Conservation (phyloP, 1,140 invertebrate genomes). For the Drosophila arawakana region DNA sequence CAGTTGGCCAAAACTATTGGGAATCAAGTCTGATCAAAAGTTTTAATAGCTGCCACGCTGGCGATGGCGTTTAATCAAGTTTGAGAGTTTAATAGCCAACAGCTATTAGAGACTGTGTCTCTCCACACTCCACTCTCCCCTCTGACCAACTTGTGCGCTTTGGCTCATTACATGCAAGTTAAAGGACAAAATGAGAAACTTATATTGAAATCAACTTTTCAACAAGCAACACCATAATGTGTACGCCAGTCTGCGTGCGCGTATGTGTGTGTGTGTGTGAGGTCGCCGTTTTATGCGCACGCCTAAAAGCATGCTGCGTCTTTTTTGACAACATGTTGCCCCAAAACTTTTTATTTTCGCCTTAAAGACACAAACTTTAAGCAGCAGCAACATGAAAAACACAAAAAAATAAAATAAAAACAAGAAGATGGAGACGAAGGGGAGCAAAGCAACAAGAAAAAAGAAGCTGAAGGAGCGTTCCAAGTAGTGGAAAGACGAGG, state of each 20-base stretch:
- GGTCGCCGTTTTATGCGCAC: slow-evolving; percentile 23
- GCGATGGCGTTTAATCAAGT: slow-evolving; percentile 51
- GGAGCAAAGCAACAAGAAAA: slow-evolving; percentile 17
- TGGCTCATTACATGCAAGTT: slow-evolving; percentile 46
- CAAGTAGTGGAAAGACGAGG: neutral
- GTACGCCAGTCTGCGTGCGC: slow-evolving; percentile 4
- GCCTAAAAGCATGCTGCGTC: slow-evolving; percentile 43
- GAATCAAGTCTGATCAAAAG: slow-evolving; percentile 36
- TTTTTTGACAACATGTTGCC: slow-evolving; percentile 54
- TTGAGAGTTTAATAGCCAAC: slow-evolving; percentile 45
- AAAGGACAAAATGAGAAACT: slow-evolving; percentile 58
- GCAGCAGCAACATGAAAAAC: slow-evolving; percentile 6
- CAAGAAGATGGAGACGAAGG: slow-evolving; percentile 2
- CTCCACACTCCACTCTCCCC: neutral
- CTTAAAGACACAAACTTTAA: slow-evolving; percentile 46
- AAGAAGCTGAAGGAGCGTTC: slow-evolving; percentile 17
- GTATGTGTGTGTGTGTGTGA: slow-evolving; percentile 10
- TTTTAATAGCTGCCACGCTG: slow-evolving; percentile 38
- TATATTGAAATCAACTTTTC: slow-evolving; percentile 63
- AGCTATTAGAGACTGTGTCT: slow-evolving; percentile 33
- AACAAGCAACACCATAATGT: slow-evolving; percentile 41
- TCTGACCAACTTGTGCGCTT: neutral
- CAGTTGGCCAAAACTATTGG: slow-evolving; percentile 25
- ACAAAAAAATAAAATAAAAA: slow-evolving; percentile 20
- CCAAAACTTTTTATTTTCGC: slow-evolving; percentile 42